Conservation (phyloP, 2,797 vertebrate species). For the Hypotaenidia okinawae region DNA sequence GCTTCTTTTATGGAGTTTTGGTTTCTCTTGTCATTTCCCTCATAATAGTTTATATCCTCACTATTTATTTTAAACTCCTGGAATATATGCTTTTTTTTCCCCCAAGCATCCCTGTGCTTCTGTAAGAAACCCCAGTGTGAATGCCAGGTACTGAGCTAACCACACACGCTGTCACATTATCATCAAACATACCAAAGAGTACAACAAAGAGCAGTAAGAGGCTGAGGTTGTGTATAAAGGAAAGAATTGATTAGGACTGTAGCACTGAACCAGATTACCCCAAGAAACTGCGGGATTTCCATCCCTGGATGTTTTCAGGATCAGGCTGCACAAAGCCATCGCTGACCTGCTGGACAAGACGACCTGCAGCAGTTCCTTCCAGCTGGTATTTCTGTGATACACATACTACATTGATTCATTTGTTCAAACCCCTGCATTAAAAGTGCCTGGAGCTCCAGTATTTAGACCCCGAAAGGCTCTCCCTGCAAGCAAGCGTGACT, state of each 20-base stretch:
- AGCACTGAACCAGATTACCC: neutral
- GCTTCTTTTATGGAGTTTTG: neutral
- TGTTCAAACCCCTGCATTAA: neutral
- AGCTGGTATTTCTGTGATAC: conserved; percentile 27
- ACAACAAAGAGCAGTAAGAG: neutral
- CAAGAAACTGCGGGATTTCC: neutral
- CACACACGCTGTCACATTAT: neutral
- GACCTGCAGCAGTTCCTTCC: neutral
- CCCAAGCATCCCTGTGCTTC: neutral
- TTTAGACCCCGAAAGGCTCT: neutral
- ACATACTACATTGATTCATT: neutral
- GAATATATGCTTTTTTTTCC: neutral
- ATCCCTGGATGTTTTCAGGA: neutral
- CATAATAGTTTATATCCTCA: neutral
- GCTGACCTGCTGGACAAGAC: conserved; percentile 39
- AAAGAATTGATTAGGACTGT: neutral
- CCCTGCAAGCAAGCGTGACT: neutral
- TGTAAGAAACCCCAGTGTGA: neutral
- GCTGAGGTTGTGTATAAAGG: neutral
- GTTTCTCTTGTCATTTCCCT: neutral
- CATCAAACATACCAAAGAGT: neutral
- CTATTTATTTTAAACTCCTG: neutral
- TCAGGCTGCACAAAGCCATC: neutral
- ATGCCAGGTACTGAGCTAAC: neutral
- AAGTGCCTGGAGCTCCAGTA: neutral